Percentiles rank a stretch among this genome's conserved stretches.
Conservation (phyloP, 2,113 vertebrate genomes). For the Lathamus discolor region DNA sequence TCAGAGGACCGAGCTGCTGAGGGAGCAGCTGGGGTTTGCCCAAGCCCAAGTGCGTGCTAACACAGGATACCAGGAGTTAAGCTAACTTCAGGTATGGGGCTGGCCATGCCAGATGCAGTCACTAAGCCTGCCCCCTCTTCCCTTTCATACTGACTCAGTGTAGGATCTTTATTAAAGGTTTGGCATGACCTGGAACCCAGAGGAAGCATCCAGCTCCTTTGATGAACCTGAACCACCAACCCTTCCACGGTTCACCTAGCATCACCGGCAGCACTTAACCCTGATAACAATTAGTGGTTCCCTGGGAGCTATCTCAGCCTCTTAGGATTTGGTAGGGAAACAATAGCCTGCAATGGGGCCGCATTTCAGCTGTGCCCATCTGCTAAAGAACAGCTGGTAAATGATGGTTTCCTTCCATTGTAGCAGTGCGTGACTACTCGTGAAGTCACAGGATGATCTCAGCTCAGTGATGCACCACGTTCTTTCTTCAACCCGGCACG, state of each 20-base stretch:
- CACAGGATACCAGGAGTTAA: neutral
- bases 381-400: constrained; percentile 48
- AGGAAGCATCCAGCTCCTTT: constrained; percentile 14
- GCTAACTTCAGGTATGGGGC: neutral
- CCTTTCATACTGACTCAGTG: neutral
- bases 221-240: constrained; percentile 30
- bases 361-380: constrained; percentile 31
- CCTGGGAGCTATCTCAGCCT: constrained; percentile 27
- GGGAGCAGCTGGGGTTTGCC: neutral
- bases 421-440: neutral
- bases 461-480: constrained; percentile 6
- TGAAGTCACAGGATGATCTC: constrained; percentile 50
- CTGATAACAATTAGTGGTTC: constrained; percentile 38
- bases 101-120: neutral
- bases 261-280: constrained; percentile 32
- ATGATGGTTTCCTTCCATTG: constrained; percentile 52
- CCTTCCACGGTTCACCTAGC: neutral
- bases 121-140: neutral
- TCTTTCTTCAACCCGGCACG: constrained; percentile 8
- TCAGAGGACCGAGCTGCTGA: neutral
- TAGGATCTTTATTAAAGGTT: constrained; percentile 24
- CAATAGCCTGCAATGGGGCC: neutral
- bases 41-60: neutral
- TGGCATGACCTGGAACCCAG: neutral
- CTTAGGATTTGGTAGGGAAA: constrained; percentile 26